Conservation (phyloP, 1,140 invertebrate genomes). For the Rhagoletis zephyria region DNA sequence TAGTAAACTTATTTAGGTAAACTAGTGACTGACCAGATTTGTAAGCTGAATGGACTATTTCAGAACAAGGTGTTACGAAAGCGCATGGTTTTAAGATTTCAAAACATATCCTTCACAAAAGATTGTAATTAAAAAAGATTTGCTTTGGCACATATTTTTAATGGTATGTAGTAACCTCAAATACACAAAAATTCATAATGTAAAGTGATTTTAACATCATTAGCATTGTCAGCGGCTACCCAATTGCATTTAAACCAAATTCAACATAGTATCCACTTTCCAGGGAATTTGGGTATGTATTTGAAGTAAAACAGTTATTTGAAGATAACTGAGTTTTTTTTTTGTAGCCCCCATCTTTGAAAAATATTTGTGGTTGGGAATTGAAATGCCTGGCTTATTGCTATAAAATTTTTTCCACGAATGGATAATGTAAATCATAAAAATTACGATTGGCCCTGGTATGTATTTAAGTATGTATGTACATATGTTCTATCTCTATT, state of each 20-base stretch:
- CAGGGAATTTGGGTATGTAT: slow-evolving; percentile 48
- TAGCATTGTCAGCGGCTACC: slow-evolving; percentile 42
- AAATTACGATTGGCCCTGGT: slow-evolving; percentile 34
- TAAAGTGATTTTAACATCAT: slow-evolving; percentile 45
- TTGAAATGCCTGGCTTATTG: slow-evolving; percentile 28
- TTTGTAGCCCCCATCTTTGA: slow-evolving; percentile 39
- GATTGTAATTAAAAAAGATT: slow-evolving; percentile 20
- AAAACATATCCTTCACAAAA: slow-evolving; percentile 26
- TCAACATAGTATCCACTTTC: slow-evolving; percentile 50
- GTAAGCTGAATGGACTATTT: slow-evolving; percentile 45
- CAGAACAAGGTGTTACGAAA: slow-evolving; percentile 38
- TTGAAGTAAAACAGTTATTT: slow-evolving; percentile 44
- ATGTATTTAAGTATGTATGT: slow-evolving; percentile 42
- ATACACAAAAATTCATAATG: slow-evolving; percentile 38
- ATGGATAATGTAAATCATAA: slow-evolving; percentile 11
- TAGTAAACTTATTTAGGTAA: slow-evolving; percentile 50
- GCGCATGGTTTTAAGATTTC: slow-evolving; percentile 37
- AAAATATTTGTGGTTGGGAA: slow-evolving; percentile 36
- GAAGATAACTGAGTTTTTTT: slow-evolving; percentile 45
- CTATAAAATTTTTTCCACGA: slow-evolving; percentile 17
- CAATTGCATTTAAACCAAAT: slow-evolving; percentile 38
- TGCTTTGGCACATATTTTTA: slow-evolving; percentile 23
- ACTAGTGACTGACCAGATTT: slow-evolving; percentile 29
- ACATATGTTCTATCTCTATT: not conserved
- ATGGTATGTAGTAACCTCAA: slow-evolving; percentile 51